Base-by-base conservation (phyloP, 2,113 vertebrate species). In the Pungitius pungitius region DNA sequence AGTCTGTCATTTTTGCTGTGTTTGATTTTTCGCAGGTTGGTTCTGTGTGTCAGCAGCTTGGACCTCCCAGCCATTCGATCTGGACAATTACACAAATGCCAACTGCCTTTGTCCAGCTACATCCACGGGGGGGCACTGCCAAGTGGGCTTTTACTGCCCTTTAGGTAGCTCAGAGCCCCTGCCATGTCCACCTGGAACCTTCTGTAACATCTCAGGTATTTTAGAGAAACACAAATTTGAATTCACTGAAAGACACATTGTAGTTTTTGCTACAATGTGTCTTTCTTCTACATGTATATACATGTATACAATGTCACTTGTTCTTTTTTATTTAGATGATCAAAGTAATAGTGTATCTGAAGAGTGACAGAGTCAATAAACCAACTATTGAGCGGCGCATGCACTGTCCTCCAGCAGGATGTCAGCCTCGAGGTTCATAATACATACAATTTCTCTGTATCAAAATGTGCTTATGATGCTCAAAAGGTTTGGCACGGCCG, bases 71-170 rank as follows among this genome's bases (percentile, higher is more conserved):
- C 97, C 97, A 3, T 99, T 98, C 43, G 96, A 99, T 85, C 91
- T 98, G 82, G 97, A 99, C 87, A 98, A 98, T 86, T 98, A 98
- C 86, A 99, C 97, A 81, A 97, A 80, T 6, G 89, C 95, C 55
- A 96, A 96, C 89, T 99, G 97, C 84, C 94, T 98, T 22, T 98
- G 97, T 57, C 97, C 97, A 2, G 96, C 96, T 64, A 97, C 96
- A 0, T 95, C 96, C 83, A 97, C 96, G 0, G 97, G 96, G 49
- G 96, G 96, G 11, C 95, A 93, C 84, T 97, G 97, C 81, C 90
- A 92, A 1, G 90, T 91, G 8, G 96, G 97, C 18, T 97, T 90
- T 72, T 97, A 93, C 33, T 99, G 97, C 67, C 96, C 96, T 1
- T 22, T 68, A 64, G 97, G 97, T 0, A 96, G 95, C 82, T 86